Evolutionary conservation across 1,140 invertebrate genomes (phyloP), one percentile per base, ranked within the genome.

Genomic region (Saxidomus purpurata): DNA sequence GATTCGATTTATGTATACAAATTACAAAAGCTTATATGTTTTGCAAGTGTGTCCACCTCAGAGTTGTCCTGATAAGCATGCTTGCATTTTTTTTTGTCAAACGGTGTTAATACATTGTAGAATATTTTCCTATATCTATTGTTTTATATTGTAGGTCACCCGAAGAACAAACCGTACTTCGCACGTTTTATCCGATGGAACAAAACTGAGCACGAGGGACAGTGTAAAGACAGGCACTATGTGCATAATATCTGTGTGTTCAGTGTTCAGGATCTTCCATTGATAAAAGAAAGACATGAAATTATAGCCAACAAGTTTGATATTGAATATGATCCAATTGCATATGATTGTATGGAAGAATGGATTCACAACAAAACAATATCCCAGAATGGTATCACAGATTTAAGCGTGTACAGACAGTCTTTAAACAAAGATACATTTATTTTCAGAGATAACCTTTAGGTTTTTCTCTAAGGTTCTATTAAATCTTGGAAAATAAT

Each of bases 251-350:
- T 80, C 17, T 88, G 86, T 43, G 31, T 80, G 11, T 88, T 80
- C n/a, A 49, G 86, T 52, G 61, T 88, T 17, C 17, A 8, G 8
- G 86, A 88, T 52, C 77, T 88, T 0, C 55, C 52, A n/a, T 9
- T 49, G 22, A 36, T 88, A 25, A 43, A 52, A 55, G 2, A 31
- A 47, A 63, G 86, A 36, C n/a, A 55, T 19, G 86, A 88, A 40
- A 22, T 88, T 28, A 80, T 88, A 9, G 86, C 86, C 11, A 88
- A 88, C 77, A 88, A 88, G 34, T 88, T 88, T 52, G 86, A 88
- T 52, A 80, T 88, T 9, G 38, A 47, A 11, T 88, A 88, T 55
- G 86, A 88, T 49, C 86, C 86, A 4, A 69, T 88, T n/a, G 86
- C 43, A 19, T 88, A 88, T 31, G 79, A 22, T 38, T 88, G 76